Evolutionary conservation across 2,888 invertebrate species (phyloP).

Genomic region (Anoplius nigerrimus): DNA sequence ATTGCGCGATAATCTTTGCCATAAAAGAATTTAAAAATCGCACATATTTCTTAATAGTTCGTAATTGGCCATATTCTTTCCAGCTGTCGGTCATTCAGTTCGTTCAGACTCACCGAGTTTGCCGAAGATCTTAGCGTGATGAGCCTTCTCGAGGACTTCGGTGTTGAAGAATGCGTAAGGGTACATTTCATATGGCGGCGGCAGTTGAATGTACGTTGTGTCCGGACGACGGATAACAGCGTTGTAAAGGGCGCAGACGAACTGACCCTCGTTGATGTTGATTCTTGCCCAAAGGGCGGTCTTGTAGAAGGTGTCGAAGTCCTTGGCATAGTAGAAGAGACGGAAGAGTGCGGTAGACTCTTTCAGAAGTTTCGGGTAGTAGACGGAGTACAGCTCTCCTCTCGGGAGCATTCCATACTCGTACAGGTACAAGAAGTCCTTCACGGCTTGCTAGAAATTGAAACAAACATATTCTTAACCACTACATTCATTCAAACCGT

Average conservation of each 20-base stretch:
- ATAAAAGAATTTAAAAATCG: background rate
- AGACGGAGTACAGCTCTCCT: slow-evolving; percentile 76
- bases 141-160: slow-evolving; percentile 76
- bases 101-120: slow-evolving; percentile 51
- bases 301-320: slow-evolving; percentile 72
- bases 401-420: slow-evolving; percentile 76
- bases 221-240: slow-evolving; percentile 80
- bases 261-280: slow-evolving; percentile 76
- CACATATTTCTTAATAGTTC: background rate
- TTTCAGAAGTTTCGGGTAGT: slow-evolving; percentile 60
- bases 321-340: slow-evolving; percentile 70
- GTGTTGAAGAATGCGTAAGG: slow-evolving; percentile 81
- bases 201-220: slow-evolving; percentile 79
- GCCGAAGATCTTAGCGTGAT: slow-evolving; percentile 73
- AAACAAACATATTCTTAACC: no score
- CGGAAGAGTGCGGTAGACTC: slow-evolving; percentile 69
- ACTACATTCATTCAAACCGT: background rate
- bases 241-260: slow-evolving; percentile 79
- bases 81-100: background rate
- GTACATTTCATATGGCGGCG: slow-evolving; percentile 82
- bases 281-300: slow-evolving; percentile 73
- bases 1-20: no score
- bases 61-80: no score
- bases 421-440: slow-evolving; percentile 67
- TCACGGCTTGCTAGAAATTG: slow-evolving; percentile 61